phyloP scores from a whole-genome alignment of 2,113 vertebrate genomes.

The Noctilio leporinus region DNA sequence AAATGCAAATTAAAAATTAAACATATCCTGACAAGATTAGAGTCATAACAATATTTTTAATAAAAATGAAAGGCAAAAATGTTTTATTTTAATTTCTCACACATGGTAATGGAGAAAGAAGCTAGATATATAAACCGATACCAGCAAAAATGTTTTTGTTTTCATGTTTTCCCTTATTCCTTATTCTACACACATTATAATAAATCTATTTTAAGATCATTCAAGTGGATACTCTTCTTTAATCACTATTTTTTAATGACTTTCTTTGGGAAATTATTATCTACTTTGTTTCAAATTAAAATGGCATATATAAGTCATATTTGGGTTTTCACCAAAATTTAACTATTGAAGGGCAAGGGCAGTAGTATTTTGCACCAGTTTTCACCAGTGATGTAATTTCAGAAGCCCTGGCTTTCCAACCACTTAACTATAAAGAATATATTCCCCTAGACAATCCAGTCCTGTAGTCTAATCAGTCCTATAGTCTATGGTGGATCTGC shows the following conservation, averaged over 20 bases:
- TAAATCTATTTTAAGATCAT: constrained; percentile 37
- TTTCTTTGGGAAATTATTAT: not conserved
- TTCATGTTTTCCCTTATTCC: not conserved
- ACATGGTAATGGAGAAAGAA: not conserved
- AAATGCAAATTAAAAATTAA: constrained; percentile 79
- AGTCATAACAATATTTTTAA: constrained; percentile 66
- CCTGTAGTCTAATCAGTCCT: too few species aligned
- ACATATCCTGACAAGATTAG: constrained; percentile 63
- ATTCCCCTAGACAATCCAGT: not conserved
- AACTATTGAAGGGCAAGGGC: not conserved
- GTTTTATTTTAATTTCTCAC: constrained; percentile 52
- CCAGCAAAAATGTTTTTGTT: not conserved
- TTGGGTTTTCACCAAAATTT: not conserved
- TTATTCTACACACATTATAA: constrained; percentile 18
- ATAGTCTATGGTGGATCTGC: not conserved
- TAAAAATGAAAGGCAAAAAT: constrained; percentile 22
- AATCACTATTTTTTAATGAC: not conserved
- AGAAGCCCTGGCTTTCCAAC: not conserved
- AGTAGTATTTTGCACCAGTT: not conserved
- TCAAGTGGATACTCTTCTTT: not conserved
- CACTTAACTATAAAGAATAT: not conserved
- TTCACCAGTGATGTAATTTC: not conserved
- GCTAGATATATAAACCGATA: not conserved
- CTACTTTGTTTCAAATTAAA: not conserved
- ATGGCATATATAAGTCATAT: not conserved